A percentile compares a stretch with the other conserved stretches of the same genome.
These are phyloP conservation scores for Yponomeuta malinellus DNA, from an alignment of 2,888 invertebrate species.

Conservation along the genomic window DNA sequence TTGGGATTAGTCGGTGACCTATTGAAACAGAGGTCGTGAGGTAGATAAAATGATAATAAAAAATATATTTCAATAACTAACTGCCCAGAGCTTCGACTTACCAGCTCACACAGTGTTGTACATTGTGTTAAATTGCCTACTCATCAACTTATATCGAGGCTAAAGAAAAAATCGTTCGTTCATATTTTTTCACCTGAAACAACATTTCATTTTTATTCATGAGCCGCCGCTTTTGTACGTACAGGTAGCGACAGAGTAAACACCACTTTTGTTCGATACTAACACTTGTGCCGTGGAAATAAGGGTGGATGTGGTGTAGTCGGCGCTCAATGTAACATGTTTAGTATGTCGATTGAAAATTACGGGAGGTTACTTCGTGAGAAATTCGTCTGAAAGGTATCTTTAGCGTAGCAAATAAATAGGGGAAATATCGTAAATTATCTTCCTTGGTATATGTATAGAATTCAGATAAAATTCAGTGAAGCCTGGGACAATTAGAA, in stretches of 20 bases:
- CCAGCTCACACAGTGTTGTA: no score
- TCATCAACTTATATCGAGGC: not conserved
- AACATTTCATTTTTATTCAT: constrained; percentile 40
- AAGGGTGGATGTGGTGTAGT: no score
- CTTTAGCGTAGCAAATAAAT: not conserved
- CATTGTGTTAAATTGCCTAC: not conserved
- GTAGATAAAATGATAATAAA: no score
- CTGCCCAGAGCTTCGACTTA: no score
- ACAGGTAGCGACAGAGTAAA: no score
- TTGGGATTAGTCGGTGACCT: no score
- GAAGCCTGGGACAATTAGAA: not conserved
- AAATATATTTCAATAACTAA: no score
- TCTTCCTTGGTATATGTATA: not conserved
- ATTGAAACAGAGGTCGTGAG: no score
- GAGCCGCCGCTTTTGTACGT: constrained; percentile 29
- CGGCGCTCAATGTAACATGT: constrained; percentile 28
- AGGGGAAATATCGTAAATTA: not conserved
- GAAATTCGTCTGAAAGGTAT: constrained; percentile 18
- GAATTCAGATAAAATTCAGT: not conserved
- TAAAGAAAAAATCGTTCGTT: not conserved
- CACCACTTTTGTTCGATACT: no score
- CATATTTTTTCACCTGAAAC: constrained; percentile 17
- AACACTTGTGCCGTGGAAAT: no score
- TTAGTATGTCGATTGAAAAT: constrained; percentile 42
- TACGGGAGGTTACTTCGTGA: constrained; percentile 31